These are phyloP conservation scores for Cyaniris semiargus DNA, from an alignment of 2,888 invertebrate species.

Conservation along the genomic window DNA sequence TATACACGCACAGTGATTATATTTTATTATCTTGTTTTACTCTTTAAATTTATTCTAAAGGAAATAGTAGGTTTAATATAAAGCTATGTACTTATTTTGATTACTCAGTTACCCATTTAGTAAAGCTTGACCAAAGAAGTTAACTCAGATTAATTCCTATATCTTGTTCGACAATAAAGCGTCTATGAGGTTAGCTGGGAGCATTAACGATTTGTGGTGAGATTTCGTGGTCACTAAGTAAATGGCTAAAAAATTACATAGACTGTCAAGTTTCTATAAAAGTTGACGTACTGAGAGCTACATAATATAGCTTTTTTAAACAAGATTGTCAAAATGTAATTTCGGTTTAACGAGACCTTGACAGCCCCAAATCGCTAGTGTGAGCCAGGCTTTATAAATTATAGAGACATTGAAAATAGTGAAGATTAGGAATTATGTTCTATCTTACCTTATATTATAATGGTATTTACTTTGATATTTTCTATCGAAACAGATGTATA, in stretches of 20 bases:
- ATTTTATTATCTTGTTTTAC: conserved; percentile 17
- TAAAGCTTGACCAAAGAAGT: conserved; percentile 19
- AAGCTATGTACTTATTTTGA: conserved; percentile 13
- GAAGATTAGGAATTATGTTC: not conserved
- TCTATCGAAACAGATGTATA: conserved; percentile 25
- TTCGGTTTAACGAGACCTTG: too few species aligned
- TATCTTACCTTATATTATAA: not conserved
- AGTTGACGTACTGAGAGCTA: too few species aligned
- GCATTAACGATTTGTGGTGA: not conserved
- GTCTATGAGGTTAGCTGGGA: not conserved
- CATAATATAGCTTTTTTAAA: too few species aligned
- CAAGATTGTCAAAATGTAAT: too few species aligned
- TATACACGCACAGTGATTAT: not conserved
- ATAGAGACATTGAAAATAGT: not conserved
- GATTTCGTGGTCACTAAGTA: not conserved
- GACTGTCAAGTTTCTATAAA: too few species aligned
- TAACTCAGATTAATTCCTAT: not conserved
- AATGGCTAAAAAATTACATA: too few species aligned
- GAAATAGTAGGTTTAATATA: not conserved
- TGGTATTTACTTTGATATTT: conserved; percentile 17
- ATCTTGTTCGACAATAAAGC: conserved; percentile 10
- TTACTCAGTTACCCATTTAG: not conserved
- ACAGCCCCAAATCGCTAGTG: too few species aligned
- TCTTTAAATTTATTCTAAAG: conserved; percentile 7
- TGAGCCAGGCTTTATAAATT: not conserved